These are phyloP conservation scores for Euleptes europaea DNA, from an alignment of 2,113 vertebrate species.

Conservation along the genomic window DNA sequence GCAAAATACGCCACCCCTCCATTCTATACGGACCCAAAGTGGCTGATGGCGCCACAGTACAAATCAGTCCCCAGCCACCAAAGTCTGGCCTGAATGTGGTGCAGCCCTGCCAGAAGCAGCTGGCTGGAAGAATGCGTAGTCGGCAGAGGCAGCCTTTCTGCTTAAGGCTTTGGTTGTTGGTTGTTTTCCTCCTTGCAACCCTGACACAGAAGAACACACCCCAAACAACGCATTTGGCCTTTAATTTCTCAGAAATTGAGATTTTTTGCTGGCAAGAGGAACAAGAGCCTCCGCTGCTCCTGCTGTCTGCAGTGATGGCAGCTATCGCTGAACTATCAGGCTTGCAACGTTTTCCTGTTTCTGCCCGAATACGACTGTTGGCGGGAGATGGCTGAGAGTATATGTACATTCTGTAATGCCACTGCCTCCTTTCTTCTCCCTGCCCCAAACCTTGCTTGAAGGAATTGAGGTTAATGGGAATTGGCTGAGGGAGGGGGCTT, in stretches of 20 bases:
- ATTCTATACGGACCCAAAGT: background rate
- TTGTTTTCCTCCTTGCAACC: background rate
- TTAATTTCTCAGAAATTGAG: background rate
- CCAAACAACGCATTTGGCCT: background rate
- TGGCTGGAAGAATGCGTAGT: background rate
- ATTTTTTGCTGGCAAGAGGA: too few species aligned
- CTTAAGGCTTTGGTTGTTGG: background rate
- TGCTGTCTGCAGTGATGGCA: background rate
- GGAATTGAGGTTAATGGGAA: background rate
- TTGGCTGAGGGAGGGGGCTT: background rate
- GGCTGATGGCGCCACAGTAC: background rate
- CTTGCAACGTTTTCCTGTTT: background rate
- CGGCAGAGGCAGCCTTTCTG: background rate
- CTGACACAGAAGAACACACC: background rate
- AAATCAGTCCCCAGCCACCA: background rate
- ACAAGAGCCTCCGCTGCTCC: background rate
- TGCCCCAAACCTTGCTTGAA: background rate
- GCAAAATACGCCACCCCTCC: background rate
- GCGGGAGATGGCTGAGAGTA: background rate
- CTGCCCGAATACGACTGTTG: background rate
- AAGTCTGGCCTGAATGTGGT: fast-evolving
- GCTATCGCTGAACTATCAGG: background rate
- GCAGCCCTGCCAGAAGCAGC: background rate
- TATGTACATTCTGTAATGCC: background rate
- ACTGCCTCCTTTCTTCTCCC: background rate